phyloP scores from a whole-genome alignment of 2,797 vertebrate species.

The Onychomys leucogaster region DNA sequence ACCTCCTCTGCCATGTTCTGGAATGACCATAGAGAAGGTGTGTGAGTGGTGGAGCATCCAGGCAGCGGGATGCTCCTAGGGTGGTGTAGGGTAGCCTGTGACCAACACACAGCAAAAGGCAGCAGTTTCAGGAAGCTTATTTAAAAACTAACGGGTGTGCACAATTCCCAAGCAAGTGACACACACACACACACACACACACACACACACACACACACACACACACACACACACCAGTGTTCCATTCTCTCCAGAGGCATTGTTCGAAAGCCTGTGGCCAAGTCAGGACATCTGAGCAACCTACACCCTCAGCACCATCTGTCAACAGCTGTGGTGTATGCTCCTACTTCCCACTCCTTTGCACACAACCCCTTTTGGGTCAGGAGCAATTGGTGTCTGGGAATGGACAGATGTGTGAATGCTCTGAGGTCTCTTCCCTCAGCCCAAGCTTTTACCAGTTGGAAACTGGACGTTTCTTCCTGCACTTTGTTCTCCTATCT shows the following conservation, averaged over 20 bases:
- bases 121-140: background rate
- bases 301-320: rapidly evolving
- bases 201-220: too few relatives aligned
- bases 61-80: background rate
- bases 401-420: rapidly evolving
- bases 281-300: background rate
- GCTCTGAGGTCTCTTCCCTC: rapidly evolving
- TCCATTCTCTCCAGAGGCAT: background rate
- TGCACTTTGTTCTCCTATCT: background rate
- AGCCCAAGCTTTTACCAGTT: background rate
- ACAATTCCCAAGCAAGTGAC: background rate
- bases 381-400: rapidly evolving
- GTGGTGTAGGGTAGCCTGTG: background rate
- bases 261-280: background rate
- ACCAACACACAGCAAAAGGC: background rate
- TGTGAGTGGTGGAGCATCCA: too few relatives aligned
- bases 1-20: rapidly evolving
- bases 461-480: too few relatives aligned
- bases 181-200: too few relatives aligned
- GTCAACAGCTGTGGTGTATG: rapidly evolving
- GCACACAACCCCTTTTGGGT: background rate
- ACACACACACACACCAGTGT: rapidly evolving
- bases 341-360: background rate
- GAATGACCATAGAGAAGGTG: rapidly evolving
- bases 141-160: background rate